Evolutionary conservation across 2,113 vertebrate species (phyloP).

Genomic region (Tragulus kanchil): DNA sequence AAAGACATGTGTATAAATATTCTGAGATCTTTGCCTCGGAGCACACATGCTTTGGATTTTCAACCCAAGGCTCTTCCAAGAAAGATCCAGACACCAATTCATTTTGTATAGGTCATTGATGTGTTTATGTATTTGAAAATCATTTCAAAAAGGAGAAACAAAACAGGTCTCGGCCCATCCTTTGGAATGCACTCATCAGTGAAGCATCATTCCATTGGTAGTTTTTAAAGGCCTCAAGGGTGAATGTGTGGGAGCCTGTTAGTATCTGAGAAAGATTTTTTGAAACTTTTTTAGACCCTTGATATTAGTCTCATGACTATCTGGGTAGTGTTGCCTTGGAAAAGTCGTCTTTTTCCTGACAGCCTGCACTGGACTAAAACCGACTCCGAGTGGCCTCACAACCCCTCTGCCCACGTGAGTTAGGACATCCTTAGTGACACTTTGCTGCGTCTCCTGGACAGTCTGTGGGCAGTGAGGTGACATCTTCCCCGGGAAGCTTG

Average conservation of each 20-base stretch:
- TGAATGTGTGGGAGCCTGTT: conserved; percentile 3
- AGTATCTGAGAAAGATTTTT: conserved; percentile 42
- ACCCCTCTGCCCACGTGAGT: background rate
- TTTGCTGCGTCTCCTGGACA: background rate
- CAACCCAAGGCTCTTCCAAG: conserved; percentile 52
- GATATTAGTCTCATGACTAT: conserved; percentile 3
- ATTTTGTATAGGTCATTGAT: conserved; percentile 42
- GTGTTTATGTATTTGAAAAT: conserved; percentile 63
- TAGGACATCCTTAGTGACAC: background rate
- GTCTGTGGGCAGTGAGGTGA: background rate
- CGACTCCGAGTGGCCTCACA: background rate
- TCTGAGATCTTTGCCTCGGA: conserved; percentile 37
- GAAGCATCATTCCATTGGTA: conserved; percentile 23
- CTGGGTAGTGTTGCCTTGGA: conserved; percentile 4
- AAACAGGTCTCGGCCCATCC: conserved; percentile 26
- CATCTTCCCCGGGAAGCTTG: background rate
- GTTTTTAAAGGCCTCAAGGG: conserved; percentile 7
- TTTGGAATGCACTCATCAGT: conserved; percentile 30
- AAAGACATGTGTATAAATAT: background rate
- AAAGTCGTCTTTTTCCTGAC: background rate
- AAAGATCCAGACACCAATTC: conserved; percentile 57
- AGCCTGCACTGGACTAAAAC: background rate
- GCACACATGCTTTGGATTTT: conserved; percentile 52
- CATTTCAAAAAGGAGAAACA: conserved; percentile 62
- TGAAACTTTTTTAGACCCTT: background rate